Conservation (phyloP, 2,888 invertebrate species). For the Erebia palarica region DNA sequence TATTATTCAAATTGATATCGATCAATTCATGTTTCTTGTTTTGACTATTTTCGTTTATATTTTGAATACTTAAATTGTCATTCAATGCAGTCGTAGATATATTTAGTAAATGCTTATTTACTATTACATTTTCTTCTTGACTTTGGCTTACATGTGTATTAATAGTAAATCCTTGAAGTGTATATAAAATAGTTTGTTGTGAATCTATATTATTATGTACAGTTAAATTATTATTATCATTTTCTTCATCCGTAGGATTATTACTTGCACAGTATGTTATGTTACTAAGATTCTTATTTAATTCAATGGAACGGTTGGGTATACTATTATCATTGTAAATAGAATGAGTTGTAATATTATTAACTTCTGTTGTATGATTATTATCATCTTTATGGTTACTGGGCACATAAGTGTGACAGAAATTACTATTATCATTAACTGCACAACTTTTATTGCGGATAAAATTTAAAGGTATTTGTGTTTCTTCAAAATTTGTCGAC, state of each 20-base stretch:
- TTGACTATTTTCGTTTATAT: not conserved
- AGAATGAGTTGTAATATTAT: not conserved
- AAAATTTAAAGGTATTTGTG: not conserved
- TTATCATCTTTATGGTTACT: not conserved
- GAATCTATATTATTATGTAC: slow-evolving; percentile 23
- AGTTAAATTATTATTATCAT: not conserved
- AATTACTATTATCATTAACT: not conserved
- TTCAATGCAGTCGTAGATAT: slow-evolving; percentile 6
- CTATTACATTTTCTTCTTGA: slow-evolving; percentile 40
- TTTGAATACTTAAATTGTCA: slow-evolving; percentile 9
- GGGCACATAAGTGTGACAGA: not conserved
- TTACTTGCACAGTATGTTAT: not conserved
- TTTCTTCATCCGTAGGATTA: not conserved
- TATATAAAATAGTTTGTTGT: slow-evolving; percentile 39
- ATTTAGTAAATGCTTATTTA: slow-evolving; percentile 32
- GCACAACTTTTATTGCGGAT: not conserved
- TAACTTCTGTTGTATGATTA: slow-evolving; percentile 8
- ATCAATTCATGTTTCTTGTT: not conserved
- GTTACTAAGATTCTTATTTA: not conserved
- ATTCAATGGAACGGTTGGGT: not conserved
- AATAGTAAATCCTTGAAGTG: slow-evolving; percentile 28
- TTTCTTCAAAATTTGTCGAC: slow-evolving; percentile 34
- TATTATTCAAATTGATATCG: not conserved
- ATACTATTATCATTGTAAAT: not conserved
- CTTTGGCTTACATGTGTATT: slow-evolving; percentile 44